Conservation (phyloP, 2,797 vertebrate species). For the Thunnus albacares region DNA sequence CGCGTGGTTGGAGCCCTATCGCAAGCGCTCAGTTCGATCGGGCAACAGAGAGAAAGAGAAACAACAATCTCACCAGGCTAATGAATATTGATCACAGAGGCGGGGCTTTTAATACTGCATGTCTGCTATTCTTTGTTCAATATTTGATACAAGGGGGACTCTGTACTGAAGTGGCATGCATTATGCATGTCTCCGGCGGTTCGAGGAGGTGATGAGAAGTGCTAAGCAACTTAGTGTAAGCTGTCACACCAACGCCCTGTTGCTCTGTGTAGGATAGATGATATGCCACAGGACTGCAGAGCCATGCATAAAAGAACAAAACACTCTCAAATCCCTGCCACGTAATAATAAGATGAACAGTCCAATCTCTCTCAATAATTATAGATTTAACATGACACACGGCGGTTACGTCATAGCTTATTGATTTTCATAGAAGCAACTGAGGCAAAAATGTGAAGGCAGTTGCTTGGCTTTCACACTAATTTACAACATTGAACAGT, state of each 20-base stretch:
- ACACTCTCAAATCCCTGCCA: slow-evolving; percentile 11
- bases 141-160: slow-evolving; percentile 68
- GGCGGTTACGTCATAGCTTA: not conserved
- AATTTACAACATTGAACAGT: slow-evolving; percentile 20
- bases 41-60: slow-evolving; percentile 58
- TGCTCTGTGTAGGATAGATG: slow-evolving; percentile 43
- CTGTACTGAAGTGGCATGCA: slow-evolving; percentile 45
- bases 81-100: slow-evolving; percentile 79
- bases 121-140: slow-evolving; percentile 73
- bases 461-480: not conserved
- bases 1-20: slow-evolving; percentile 69
- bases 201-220: slow-evolving; percentile 50
- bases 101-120: slow-evolving; percentile 63
- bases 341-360: not conserved
- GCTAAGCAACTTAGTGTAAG: slow-evolving; percentile 51
- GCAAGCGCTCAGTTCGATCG: slow-evolving; percentile 61
- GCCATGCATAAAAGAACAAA: slow-evolving; percentile 8
- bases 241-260: slow-evolving; percentile 53
- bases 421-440: not conserved
- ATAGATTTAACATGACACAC: slow-evolving; percentile 3
- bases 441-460: not conserved
- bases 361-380: not conserved
- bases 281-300: not conserved
- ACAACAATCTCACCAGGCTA: slow-evolving; percentile 61
- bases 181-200: slow-evolving; percentile 60